Conservation (phyloP, 2,888 invertebrate genomes). For the Drosophila peninsularis region DNA sequence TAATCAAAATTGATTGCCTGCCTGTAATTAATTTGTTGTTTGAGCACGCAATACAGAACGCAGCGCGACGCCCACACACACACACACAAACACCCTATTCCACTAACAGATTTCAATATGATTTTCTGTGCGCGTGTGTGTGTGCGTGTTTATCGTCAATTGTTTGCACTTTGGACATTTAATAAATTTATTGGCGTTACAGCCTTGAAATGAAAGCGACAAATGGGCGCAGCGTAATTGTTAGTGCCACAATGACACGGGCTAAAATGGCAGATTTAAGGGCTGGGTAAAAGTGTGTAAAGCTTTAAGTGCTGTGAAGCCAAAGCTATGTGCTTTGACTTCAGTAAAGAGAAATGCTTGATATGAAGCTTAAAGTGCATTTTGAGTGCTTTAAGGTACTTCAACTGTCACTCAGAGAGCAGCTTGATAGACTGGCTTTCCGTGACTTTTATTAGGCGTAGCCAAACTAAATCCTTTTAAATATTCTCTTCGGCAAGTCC, state of each 20-base stretch:
- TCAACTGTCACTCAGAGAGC: not conserved
- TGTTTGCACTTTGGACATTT: conserved; percentile 68
- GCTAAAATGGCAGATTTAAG: not conserved
- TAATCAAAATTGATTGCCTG: conserved; percentile 77
- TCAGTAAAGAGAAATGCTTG: not conserved
- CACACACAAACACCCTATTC: conserved; percentile 3
- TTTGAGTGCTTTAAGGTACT: not conserved
- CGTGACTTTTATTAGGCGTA: no score
- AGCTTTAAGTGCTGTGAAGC: not conserved
- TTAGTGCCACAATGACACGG: conserved; percentile 12
- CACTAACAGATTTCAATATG: conserved; percentile 44
- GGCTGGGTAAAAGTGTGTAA: not conserved
- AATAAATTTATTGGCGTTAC: conserved; percentile 71
- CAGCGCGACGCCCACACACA: conserved; percentile 29
- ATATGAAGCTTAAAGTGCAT: no score
- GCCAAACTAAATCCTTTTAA: not conserved
- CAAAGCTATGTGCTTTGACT: not conserved
- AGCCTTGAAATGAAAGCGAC: conserved; percentile 55
- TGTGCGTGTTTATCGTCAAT: conserved; percentile 42
- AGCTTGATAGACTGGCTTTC: no score
- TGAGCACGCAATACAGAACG: conserved; percentile 70
- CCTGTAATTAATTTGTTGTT: conserved; percentile 75
- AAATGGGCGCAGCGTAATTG: conserved; percentile 5
- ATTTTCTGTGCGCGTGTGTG: conserved; percentile 30
- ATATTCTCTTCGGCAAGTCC: not conserved